A percentile compares a stretch with the other conserved stretches of the same genome.
These are phyloP conservation scores for Athetis lepigone DNA, from an alignment of 2,888 invertebrate genomes.

Conservation along the genomic window DNA sequence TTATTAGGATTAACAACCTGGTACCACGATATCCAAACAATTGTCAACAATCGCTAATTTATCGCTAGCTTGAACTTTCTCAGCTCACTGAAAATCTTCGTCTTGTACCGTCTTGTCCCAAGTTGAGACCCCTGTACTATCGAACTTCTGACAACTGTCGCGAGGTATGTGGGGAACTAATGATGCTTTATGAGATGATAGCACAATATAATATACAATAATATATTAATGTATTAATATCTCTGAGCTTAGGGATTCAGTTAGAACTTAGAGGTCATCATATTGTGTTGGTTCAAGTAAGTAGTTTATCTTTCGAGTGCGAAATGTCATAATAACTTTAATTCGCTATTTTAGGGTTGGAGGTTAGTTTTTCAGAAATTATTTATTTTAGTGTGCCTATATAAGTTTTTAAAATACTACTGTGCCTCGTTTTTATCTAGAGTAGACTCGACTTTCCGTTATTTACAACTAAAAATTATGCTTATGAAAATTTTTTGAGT, in stretches of 20 bases:
- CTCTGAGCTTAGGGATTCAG: conserved; percentile 41
- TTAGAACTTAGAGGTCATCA: conserved; percentile 4
- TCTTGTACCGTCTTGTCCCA: conserved; percentile 49
- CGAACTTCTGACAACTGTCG: conserved; percentile 55
- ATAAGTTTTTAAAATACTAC: too few species aligned
- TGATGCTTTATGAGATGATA: conserved; percentile 82
- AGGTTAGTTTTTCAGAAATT: too few species aligned
- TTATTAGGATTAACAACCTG: background rate
- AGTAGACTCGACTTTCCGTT: too few species aligned
- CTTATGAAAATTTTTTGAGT: too few species aligned
- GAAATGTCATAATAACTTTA: too few species aligned
- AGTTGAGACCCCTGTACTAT: background rate
- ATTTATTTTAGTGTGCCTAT: too few species aligned
- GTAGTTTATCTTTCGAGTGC: background rate
- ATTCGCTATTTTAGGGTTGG: too few species aligned
- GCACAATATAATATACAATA: too few species aligned
- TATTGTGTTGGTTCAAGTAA: background rate
- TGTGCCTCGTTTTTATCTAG: too few species aligned
- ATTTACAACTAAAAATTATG: too few species aligned
- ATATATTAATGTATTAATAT: conserved; percentile 78
- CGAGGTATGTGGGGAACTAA: conserved; percentile 70
- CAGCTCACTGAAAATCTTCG: conserved; percentile 70
- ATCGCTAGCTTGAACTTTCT: conserved; percentile 24
- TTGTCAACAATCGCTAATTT: conserved; percentile 18
- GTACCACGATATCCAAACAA: conserved; percentile 4